Evolutionary conservation across 2,888 invertebrate species (phyloP), one percentile per base, ranked within the genome.

Genomic region (Leptinotarsa haldemani): DNA sequence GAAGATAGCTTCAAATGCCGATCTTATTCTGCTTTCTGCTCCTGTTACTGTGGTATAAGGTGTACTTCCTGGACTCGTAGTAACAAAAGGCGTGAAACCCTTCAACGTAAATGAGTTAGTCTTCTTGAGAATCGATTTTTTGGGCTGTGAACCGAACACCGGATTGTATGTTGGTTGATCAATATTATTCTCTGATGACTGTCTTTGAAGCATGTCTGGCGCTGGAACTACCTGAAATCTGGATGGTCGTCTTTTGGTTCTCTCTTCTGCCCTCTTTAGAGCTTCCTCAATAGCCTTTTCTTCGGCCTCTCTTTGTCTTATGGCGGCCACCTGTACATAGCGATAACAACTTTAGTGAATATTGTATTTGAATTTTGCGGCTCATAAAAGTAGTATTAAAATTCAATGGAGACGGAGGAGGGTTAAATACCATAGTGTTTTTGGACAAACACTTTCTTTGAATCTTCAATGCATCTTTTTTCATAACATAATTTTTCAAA

Each of bases 41-140:
- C 96, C 96, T 0, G 96, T 96, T 20, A 96, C 96, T 0, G 96
- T 97, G 25, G 94, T 94, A 83, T 97, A 96, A 0, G 93, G 88
- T 78, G 91, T 87, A 4, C 89, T 87, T 48, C 88, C 89, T 1
- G 90, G 90, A 85, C 92, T 92, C 82, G 90, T 87, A 72, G 91
- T 87, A 48, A 90, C 88, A 65, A 87, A 84, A 15, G 90, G 87
- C 3, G 92, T 91, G 82, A 91, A 92, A 63, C 92, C 87, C 80
- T 87, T 87, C 25, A 87, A 76, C 0, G 94, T 95, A 88, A 96
- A 96, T 12, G 96, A 96, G 87, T 96, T 95, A 0, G 96, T 96
- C 88, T 97, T 97, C 89, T 97, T 98, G 76, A 97, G 89, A 84
- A 97, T 97, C 0, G 97, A 97, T 86, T 97, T 97, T 78, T 92